A percentile compares a stretch with the other conserved stretches of the same genome.
Conservation (phyloP, 1,140 invertebrate species). For the Epicauta chinensis region DNA sequence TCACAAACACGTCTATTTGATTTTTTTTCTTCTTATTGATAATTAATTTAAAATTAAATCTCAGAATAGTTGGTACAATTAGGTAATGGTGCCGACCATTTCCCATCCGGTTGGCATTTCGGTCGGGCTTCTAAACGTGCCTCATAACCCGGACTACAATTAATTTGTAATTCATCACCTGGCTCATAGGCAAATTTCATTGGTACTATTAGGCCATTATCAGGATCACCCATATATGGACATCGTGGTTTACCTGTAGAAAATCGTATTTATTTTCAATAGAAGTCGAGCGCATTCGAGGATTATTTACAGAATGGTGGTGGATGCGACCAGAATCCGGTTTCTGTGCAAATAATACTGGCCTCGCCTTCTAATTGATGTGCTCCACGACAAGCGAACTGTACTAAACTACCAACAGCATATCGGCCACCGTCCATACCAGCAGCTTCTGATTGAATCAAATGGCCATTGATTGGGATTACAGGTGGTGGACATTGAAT, state of each 20-base stretch:
- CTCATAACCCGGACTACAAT: constrained; percentile 61
- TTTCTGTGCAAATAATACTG: constrained; percentile 77
- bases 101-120: constrained; percentile 46
- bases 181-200: constrained; percentile 73
- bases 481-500: constrained; percentile 70
- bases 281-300: not conserved
- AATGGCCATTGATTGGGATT: constrained; percentile 63
- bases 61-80: constrained; percentile 46
- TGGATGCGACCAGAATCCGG: constrained; percentile 78
- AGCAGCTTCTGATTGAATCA: constrained; percentile 50
- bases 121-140: constrained; percentile 38
- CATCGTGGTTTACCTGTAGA: constrained; percentile 64
- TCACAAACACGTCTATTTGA: no score
- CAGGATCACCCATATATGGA: constrained; percentile 65
- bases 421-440: constrained; percentile 51
- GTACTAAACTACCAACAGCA: constrained; percentile 69
- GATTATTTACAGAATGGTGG: constrained; percentile 66
- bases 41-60: constrained; percentile 23
- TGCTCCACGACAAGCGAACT: constrained; percentile 66
- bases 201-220: constrained; percentile 62
- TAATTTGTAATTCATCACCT: constrained; percentile 64
- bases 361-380: constrained; percentile 70
- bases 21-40: no score
- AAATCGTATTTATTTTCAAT: constrained; percentile 17
- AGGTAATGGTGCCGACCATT: constrained; percentile 46